Base-by-base conservation (phyloP, 2,113 vertebrate species). In the Taxidea taxus region DNA sequence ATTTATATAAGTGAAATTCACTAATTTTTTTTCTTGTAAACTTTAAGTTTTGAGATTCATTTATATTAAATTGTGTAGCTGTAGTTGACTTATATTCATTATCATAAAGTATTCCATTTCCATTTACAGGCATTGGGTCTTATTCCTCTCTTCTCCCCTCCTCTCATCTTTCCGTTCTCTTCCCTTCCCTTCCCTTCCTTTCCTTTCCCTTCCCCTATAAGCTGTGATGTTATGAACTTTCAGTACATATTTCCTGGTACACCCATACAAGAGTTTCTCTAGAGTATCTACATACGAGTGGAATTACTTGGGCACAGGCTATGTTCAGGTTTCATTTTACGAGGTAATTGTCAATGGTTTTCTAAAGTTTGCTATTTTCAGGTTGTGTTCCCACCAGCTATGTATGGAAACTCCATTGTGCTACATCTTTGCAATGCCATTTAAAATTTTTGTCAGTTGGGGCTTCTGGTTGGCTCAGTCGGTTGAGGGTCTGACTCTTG, bases 1-100 rank as follows among this genome's bases (percentile, higher is more conserved):
- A 10, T 87, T 92, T 72, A 75, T 75, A 2, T 62, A 81, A 75
- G 56, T 75, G 42, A 80, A 93, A 96, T 88, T 60, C 20, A 75
- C 27, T 83, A 27, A 72, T 82, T 82, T 91, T 29, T 29, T 49
- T 5, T 13, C 7, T 37, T 87, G 18, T 37, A 25, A 51, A 13
- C 42, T 80, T 80, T 90, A 85, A 31, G 31, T 56, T 86, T 51
- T 51, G 42, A 74, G 47, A 66, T 78, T 70, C 34, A 87, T 39
- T 68, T 60, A 31, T 64, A 54, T 74, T 90, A 82, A 87, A 87
- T 29, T 47, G 44, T 72, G 8, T 82, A 44, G 47, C 27, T 64
- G 3, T 82, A 34, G 29, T 42, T 87, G 37, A 87, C 87, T 82
- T 37, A 81, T 87, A 87, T 94, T 62, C 21, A 58, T 75, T 31